Percentiles rank a stretch among this genome's conserved stretches.
These are phyloP conservation scores for Gymnogyps californianus DNA, from an alignment of 2,113 vertebrate species.

Conservation along the genomic window DNA sequence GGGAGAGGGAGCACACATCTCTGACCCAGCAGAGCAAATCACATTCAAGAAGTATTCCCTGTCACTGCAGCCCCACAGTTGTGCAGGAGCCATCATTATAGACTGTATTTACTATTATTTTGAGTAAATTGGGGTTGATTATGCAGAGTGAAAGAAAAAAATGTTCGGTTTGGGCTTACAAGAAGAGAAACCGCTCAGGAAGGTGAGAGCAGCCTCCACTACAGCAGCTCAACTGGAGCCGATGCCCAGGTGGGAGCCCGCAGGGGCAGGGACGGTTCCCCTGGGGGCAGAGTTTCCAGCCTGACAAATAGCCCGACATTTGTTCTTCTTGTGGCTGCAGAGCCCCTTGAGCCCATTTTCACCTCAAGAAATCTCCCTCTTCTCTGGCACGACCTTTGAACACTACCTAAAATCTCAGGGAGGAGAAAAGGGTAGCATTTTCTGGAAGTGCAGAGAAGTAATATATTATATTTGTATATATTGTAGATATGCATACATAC, in stretches of 20 bases:
- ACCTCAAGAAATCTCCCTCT: background rate
- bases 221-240: background rate
- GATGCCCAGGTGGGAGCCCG: background rate
- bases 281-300: background rate
- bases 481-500: background rate
- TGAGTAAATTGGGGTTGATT: background rate
- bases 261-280: background rate
- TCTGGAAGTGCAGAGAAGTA: background rate
- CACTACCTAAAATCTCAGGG: background rate
- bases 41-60: background rate
- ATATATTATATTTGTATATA: background rate
- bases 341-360: background rate
- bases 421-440: background rate
- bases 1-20: background rate
- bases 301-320: background rate
- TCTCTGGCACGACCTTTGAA: background rate
- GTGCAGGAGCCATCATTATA: fast-evolving
- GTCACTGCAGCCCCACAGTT: background rate
- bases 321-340: background rate
- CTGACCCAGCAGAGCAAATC: background rate
- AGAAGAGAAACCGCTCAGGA: background rate
- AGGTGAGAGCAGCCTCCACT: background rate
- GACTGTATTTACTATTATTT: background rate
- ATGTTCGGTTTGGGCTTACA: background rate
- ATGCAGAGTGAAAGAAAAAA: background rate